Evolutionary conservation across 2,888 invertebrate species (phyloP), one percentile per base, ranked within the genome.

Genomic region (Papilio demoleus): DNA sequence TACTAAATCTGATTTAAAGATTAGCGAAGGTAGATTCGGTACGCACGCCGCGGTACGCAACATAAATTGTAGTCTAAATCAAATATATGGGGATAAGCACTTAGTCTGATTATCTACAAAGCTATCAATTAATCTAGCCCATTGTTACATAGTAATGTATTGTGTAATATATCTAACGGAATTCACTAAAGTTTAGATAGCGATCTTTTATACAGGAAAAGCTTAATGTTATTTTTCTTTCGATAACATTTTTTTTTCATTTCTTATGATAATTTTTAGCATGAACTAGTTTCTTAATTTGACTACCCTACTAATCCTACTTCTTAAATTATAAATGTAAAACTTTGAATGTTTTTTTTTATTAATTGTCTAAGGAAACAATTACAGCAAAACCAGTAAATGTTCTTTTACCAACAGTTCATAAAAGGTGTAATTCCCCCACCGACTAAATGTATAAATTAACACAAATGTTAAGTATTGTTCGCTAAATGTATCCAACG

Each of bases 21-120:
- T 68, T 50, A 58, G 17, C 27, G 36, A 64, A 24, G 24, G 38
- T 76, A 74, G 76, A 70, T n/a, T 74, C 79, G 76, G 78, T 40
- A 59, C 36, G 56, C 42, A 27, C 40, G 40, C n/a, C n/a, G 31
- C 53, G 45, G 31, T 38, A 34, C 64, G 64, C 59, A 31, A 64
- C 68, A 68, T 65, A 68, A 64, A 68, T 68, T 68, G 64, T 64
- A 68, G 64, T 53, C 81, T 81, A 83, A 86, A 85, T 82, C 81
- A 84, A 88, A 90, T 88, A 87, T 88, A 90, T 86, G 84, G 87
- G 83, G 88, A 87, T 88, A 86, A 84, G 84, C 90, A 92, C 90
- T 92, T 88, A 81, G 81, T 82, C 73, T 84, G 86, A 92, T 91
- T 90, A 88, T 84, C 81, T 77, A 78, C 75, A 79, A 77, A 78